Base-by-base conservation (phyloP, 2,113 vertebrate genomes). In the Hippotragus niger region DNA sequence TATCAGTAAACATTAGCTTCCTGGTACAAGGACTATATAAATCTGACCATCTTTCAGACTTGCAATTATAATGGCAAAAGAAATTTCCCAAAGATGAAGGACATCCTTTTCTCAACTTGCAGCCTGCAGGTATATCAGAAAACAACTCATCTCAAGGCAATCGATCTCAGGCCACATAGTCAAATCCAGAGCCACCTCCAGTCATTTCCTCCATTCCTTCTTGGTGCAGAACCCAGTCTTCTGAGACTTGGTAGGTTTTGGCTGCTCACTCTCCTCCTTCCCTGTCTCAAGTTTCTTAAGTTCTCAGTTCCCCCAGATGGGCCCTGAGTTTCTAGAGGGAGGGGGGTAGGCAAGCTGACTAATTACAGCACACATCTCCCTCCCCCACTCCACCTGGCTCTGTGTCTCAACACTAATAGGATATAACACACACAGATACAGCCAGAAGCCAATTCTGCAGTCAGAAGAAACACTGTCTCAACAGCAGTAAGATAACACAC, bases 251-350 rank as follows among this genome's bases (percentile, higher is more conserved):
- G 83, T 86, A 93, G 90, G 92, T 52, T 91, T 94, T 64, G 90
- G 94, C 88, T 96, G 82, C 57, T 94, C 80, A 23, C 71, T 87
- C 43, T 74, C n/a, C 82, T 92, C 85, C 93, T 87, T 96, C 96
- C 62, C 45, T 31, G 50, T 90, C 94, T 96, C 96, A 92, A 81
- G 52, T 97, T 97, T 96, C 95, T 91, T 19, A 95, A 96, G 55
- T 84, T 95, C 89, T 94, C 94, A 93, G 67, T 97, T 92, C 94
- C 91, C 80, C 93, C 81, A 96, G 84, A 88, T 67, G 76, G 81
- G 80, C 84, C 76, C 53, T 89, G 94, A 93, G 31, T 87, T 96
- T 90, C 55, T 53, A 8, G 14, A 11, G 71, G 84, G 33, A n/a
- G 25, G 53, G n/a, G 19, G 29, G 15, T 53, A n/a, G 31, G 58